Base-by-base conservation (phyloP, 2,797 vertebrate species). In the Danionella dracula region DNA sequence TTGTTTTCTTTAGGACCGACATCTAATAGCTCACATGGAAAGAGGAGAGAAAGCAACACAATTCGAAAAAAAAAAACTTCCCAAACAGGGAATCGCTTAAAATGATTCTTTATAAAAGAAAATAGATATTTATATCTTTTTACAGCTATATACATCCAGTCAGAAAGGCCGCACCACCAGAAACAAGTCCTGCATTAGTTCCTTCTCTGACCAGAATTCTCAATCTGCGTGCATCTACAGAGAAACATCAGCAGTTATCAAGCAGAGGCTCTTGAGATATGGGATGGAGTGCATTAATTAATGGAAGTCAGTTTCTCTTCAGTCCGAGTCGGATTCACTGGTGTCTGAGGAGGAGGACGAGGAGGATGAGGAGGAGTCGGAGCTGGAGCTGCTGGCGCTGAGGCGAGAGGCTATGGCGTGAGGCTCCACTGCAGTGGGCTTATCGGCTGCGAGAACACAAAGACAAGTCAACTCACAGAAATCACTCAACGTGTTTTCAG, bases 301-400 rank as follows among this genome's bases (percentile, higher is more conserved):
- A 44, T 29, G n/a, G 12, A 17, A 6, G 46, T 21, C 64, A 10
- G 2, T 12, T 34, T 4, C 32, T 32, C 15, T 44, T 86, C 84
- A 86, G 71, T 79, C 92, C 0, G 92, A 96, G 79, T 97, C 94
- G 0, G 93, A 95, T 8, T 96, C 94, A 56, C 94, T 97, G 61
- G 94, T 96, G 84, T 97, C 94, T 0, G 94, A 96, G 8, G 94
- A 95, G 4, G 93, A 94, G 0, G 93, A 94, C 0, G 91, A 93
- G 0, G 93, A 95, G 0, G 91, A 93, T 0, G 91, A 92, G 0
- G 92, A 93, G 1, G 94, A 93, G 79, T 93, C 94, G 0, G 94
- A 96, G 66, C 93, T 94, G 78, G 94, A 95, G 71, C 93, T 94
- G 73, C 91, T 93, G 79, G 93, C 93, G 5, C 93, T 96, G 83